Evolutionary conservation across 53 echinoderm and acorn worm genomes (phyloP), one percentile per base, ranked within the genome.

Genomic region (Holothuria scabra): DNA sequence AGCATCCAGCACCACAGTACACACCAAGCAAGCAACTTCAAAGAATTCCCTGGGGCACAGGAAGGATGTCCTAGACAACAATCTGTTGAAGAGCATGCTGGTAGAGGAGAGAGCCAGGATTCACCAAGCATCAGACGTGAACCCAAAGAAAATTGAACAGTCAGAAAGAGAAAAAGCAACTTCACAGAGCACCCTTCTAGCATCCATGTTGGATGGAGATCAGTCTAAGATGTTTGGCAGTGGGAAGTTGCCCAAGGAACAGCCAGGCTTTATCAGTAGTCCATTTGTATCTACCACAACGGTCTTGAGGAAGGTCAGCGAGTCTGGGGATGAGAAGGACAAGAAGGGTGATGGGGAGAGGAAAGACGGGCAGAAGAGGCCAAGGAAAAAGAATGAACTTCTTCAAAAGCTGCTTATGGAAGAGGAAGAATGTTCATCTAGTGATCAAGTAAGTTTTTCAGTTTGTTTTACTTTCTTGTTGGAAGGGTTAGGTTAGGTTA

Each of bases 201-300:
- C 74, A 8, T 68, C 65, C 14, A 69, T 91, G 66, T 74, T 91
- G 37, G 97, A 94, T 68, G 97, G 97, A 5, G 92, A 97, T 72
- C 61, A 87, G n/a, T 34, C 86, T 13, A 84, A 83, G 1, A 92
- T 87, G 85, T 97, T 97, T 66, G 97, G 97, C 26, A 91, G 91
- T n/a, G 92, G 94, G 32, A 88, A 90, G 71, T 81, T 93, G 5
- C 97, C 97, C 44, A 84, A 88, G 58, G 94, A 97, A 35, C 97
- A 97, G 89, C 92, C 89, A 1, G 93, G 92, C 26, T 95, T 95
- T 84, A 93, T 95, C 38, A 91, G 93, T 76, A 93, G 93, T 56
- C 93, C 91, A 23, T 89, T 95, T 41, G 95, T 95, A n/a, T 95
- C 95, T 7, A 95, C 95, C 2, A 91, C 95, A 9, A 91, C 93